phyloP scores from a whole-genome alignment of 2,888 invertebrate species.

The Copidosoma aretas region DNA sequence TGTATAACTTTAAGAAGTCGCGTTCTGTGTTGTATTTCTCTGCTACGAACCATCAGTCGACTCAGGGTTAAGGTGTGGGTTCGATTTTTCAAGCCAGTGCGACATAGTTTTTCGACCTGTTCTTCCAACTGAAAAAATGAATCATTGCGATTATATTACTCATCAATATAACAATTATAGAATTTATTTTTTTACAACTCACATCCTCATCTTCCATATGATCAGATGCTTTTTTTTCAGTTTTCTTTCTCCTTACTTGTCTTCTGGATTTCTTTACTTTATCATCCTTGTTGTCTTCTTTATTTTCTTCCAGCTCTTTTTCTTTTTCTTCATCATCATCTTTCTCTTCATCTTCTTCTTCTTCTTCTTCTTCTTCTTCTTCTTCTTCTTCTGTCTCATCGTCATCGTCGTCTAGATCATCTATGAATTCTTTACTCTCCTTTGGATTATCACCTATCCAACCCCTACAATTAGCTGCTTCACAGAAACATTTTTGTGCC shows the following conservation, averaged over 20 bases:
- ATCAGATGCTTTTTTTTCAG: conserved; percentile 54
- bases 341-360: conserved; percentile 51
- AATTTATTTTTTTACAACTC: conserved; percentile 50
- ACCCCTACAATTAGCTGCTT: conserved; percentile 86
- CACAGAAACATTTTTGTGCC: conserved; percentile 96
- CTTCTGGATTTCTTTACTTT: conserved; percentile 50
- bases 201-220: conserved; percentile 64
- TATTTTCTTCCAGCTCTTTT: conserved; percentile 56
- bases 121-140: conserved; percentile 67
- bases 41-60: conserved; percentile 91
- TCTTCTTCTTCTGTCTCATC: conserved; percentile 50
- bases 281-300: conserved; percentile 51
- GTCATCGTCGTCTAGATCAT: conserved; percentile 59
- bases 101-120: conserved; percentile 81
- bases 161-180: not conserved
- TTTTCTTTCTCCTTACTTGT: conserved; percentile 59
- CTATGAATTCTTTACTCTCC: conserved; percentile 66
- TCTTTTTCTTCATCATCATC: conserved; percentile 50
- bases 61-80: conserved; percentile 88
- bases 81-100: conserved; percentile 85
- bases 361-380: conserved; percentile 62
- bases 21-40: conserved; percentile 77
- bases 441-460: conserved; percentile 93
- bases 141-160: not conserved
- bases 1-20: conserved; percentile 80